Percentiles rank a stretch among this genome's conserved stretches.
Conservation (phyloP, 2,888 invertebrate genomes). For the Trichogramma dendrolimi region DNA sequence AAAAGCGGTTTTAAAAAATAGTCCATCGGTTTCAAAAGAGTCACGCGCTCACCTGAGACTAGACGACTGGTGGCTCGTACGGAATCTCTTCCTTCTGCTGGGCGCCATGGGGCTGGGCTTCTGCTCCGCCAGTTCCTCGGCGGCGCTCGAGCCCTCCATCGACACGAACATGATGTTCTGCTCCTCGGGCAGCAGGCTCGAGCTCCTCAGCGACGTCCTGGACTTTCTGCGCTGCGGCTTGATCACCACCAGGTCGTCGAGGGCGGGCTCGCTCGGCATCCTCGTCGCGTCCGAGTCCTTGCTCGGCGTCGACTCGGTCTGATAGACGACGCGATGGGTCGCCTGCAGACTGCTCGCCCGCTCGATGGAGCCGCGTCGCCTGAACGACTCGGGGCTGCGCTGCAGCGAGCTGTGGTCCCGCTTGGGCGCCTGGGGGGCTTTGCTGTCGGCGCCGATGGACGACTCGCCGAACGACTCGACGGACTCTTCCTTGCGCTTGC, state of each 20-base stretch:
- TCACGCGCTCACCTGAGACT: constrained; percentile 17
- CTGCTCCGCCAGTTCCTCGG: neutral
- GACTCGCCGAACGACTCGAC: constrained; percentile 36
- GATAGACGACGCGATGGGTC: constrained; percentile 45
- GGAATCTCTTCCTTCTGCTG: constrained; percentile 36
- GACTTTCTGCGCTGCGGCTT: constrained; percentile 47
- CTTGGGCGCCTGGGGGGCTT: constrained; percentile 54
- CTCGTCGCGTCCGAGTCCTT: constrained; percentile 17
- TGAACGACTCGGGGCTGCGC: constrained; percentile 38
- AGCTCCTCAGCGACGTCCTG: constrained; percentile 41
- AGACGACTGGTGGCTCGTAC: constrained; percentile 20
- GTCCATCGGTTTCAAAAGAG: neutral
- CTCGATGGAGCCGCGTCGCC: constrained; percentile 29
- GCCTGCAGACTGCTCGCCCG: constrained; percentile 31
- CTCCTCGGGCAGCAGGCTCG: constrained; percentile 33
- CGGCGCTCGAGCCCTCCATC: constrained; percentile 13
- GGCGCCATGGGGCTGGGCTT: constrained; percentile 34
- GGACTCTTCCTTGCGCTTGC: constrained; percentile 41
- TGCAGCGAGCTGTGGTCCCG: constrained; percentile 43
- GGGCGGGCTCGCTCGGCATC: constrained; percentile 36
- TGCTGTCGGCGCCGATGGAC: neutral
- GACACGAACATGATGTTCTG: constrained; percentile 31
- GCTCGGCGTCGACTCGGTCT: constrained; percentile 32
- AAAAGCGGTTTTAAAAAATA: neutral
- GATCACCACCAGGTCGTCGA: constrained; percentile 46